Conservation (phyloP, 2,888 invertebrate species). For the Anarsia innoxiella region DNA sequence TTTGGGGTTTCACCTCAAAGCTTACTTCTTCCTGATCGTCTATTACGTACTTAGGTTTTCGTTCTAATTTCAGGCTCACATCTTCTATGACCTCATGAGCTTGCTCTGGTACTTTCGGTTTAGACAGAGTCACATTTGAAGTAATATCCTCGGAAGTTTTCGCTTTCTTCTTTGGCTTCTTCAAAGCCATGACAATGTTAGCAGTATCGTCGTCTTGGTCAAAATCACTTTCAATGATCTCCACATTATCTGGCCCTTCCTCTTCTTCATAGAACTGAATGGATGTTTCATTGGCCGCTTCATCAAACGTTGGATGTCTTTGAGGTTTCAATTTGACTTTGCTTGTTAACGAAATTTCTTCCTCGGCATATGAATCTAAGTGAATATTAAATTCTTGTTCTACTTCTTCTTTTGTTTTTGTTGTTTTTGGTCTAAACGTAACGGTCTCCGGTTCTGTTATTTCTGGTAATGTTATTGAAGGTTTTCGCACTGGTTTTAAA, state of each 20-base stretch:
- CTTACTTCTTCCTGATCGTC: conserved; percentile 79
- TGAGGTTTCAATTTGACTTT: conserved; percentile 86
- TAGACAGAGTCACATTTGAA: conserved; percentile 46
- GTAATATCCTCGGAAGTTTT: conserved; percentile 48
- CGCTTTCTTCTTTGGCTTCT: conserved; percentile 56
- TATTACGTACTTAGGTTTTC: conserved; percentile 78
- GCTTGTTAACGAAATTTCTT: conserved; percentile 90
- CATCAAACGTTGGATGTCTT: conserved; percentile 82
- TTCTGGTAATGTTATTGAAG: conserved; percentile 80
- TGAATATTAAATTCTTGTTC: conserved; percentile 93
- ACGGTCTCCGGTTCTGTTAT: conserved; percentile 85
- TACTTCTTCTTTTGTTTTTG: conserved; percentile 88
- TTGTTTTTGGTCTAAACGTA: conserved; percentile 84
- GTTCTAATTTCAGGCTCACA: conserved; percentile 81
- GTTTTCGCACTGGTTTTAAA: conserved; percentile 79
- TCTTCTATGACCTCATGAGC: conserved; percentile 70
- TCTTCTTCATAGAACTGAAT: conserved; percentile 77
- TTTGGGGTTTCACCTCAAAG: conserved; percentile 56
- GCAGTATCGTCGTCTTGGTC: conserved; percentile 56
- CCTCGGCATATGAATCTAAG: conserved; percentile 89
- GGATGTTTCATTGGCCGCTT: conserved; percentile 85
- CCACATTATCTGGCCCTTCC: conserved; percentile 55
- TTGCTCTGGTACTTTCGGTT: conserved; percentile 48
- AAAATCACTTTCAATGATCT: conserved; percentile 63
- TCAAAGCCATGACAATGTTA: conserved; percentile 50